Base-by-base conservation (phyloP, 2,113 vertebrate genomes). In the Craseonycteris thonglongyai region DNA sequence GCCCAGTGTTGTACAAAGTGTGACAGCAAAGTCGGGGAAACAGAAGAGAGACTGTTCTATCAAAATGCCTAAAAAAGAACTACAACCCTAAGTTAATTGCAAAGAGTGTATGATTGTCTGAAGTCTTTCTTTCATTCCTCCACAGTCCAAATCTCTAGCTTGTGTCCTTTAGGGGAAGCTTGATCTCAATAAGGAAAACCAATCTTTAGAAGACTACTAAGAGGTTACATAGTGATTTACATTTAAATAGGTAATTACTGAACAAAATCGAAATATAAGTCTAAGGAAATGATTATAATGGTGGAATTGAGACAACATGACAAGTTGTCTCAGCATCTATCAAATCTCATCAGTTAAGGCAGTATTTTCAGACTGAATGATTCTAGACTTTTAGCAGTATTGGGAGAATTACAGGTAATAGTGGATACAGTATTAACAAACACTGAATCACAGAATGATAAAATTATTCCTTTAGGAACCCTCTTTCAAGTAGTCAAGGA, bases 221-320 rank as follows among this genome's bases (percentile, higher is more conserved):
- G 93, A 95, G 92, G 94, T 96, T 97, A 96, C 80, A 95, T 84
- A 90, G 96, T 90, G 96, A 97, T 96, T 97, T 97, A 97, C 97
- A 97, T 96, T 97, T 97, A 94, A 96, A 97, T 97, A 95, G 97
- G 96, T 97, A 97, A 97, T 97, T 96, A 97, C 90, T 45, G 95
- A 96, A 92, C 95, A 96, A 96, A 96, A 96, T 97, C 94, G 88
- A 97, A 97, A 95, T 78, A 96, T 88, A 97, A 93, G 96, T 95
- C 92, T 95, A 96, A 96, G 91, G 80, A 75, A 95, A 93, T 84
- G 63, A 95, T 92, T 87, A 81, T 74, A 90, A 93, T 14, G 76
- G 95, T 65, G 61, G 66, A 81, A 82, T 90, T 58, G n/a, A 87
- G 71, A 92, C 90, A 95, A 78, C 40, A 49, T 51, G 81, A 90